Evolutionary conservation across 2,888 invertebrate genomes (phyloP).

Genomic region (Drosophila nr. fundita): DNA sequence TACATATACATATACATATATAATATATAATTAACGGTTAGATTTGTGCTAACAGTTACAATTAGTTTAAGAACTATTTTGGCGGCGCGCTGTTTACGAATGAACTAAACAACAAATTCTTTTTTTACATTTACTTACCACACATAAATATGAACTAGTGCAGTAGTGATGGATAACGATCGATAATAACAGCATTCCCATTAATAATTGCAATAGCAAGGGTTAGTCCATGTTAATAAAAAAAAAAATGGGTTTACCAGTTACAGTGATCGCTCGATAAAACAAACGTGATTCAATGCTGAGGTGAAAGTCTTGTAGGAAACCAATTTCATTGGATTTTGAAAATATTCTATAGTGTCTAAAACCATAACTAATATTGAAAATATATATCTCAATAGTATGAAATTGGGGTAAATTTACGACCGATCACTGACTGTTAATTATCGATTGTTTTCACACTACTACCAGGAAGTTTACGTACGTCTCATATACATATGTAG

Average conservation of each 20-base stretch:
- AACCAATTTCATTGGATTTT: conserved; percentile 5
- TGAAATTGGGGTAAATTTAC: neutral
- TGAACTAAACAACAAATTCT: conserved; percentile 37
- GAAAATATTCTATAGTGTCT: neutral
- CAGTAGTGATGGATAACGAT: conserved; percentile 39
- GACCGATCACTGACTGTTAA: neutral
- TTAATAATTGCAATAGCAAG: conserved; percentile 1
- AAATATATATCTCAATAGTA: neutral
- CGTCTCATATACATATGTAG: conserved; percentile 8
- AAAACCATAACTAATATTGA: neutral
- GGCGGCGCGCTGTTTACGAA: conserved; percentile 54
- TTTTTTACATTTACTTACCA: conserved; percentile 43
- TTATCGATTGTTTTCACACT: conserved; percentile 34
- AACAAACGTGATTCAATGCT: neutral
- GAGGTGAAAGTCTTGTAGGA: neutral
- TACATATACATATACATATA: conserved; percentile 22
- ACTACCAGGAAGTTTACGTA: conserved; percentile 31
- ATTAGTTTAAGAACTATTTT: conserved; percentile 52
- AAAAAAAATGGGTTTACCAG: neutral
- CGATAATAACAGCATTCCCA: conserved; percentile 6
- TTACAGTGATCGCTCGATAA: neutral
- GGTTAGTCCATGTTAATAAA: conserved; percentile 5
- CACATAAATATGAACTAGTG: conserved; percentile 21
- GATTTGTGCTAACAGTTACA: conserved; percentile 55
- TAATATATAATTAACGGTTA: conserved; percentile 41